Conservation (phyloP, 2,888 invertebrate genomes). For the Aelia acuminata region DNA sequence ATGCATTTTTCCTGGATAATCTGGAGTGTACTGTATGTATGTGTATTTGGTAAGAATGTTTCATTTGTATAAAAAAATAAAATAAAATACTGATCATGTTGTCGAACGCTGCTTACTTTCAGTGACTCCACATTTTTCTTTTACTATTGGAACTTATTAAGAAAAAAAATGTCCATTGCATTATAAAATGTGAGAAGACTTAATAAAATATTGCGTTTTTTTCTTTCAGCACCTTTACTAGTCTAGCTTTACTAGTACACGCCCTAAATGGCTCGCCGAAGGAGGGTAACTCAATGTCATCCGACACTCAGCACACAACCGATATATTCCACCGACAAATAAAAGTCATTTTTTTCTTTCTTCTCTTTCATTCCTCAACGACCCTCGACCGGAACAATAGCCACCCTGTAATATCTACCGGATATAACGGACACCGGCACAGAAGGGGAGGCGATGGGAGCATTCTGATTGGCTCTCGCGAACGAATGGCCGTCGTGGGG, state of each 20-base stretch:
- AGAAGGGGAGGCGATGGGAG: not conserved
- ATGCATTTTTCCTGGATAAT: too few species aligned
- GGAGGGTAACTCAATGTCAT: not conserved
- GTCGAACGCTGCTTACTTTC: too few species aligned
- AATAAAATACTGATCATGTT: too few species aligned
- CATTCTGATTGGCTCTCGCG: not conserved
- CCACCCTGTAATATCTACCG: slow-evolving; percentile 11
- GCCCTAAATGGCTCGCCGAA: not conserved
- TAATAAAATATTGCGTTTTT: too few species aligned
- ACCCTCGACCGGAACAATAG: not conserved
- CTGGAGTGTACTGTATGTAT: too few species aligned
- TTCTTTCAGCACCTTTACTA: too few species aligned
- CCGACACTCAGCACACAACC: slow-evolving; percentile 9
- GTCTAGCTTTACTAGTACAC: not conserved
- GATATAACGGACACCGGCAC: slow-evolving; percentile 21
- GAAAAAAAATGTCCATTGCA: too few species aligned
- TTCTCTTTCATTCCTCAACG: not conserved
- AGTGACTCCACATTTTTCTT: too few species aligned
- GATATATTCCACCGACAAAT: slow-evolving; percentile 26
- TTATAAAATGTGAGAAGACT: too few species aligned
- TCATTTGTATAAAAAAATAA: too few species aligned
- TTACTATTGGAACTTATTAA: too few species aligned
- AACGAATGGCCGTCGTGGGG: slow-evolving; percentile 33
- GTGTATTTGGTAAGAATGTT: too few species aligned
- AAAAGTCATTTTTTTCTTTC: slow-evolving; percentile 23